These are phyloP conservation scores for Acholoe squamosa DNA, from an alignment of 2,888 invertebrate species.

Conservation along the genomic window DNA sequence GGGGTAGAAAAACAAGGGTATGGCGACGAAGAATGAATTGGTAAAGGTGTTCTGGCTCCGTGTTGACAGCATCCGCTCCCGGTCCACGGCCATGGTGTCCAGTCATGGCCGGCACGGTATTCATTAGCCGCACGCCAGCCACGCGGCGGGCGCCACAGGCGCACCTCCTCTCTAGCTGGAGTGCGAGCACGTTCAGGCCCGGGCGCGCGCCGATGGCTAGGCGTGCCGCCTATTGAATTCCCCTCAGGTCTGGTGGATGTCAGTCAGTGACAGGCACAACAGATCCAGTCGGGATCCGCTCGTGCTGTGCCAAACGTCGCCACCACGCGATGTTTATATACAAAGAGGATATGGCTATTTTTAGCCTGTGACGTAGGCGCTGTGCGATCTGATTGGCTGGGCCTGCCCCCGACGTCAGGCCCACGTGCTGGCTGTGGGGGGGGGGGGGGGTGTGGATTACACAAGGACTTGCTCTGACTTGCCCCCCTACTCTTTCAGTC, in stretches of 20 bases:
- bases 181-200: too few species aligned
- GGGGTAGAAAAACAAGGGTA: not conserved
- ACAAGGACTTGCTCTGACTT: too few species aligned
- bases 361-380: not conserved
- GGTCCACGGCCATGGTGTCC: conserved; percentile 12
- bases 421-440: not conserved
- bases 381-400: not conserved
- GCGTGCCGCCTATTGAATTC: too few species aligned
- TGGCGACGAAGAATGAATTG: conserved; percentile 9
- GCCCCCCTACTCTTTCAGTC: too few species aligned
- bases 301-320: not conserved
- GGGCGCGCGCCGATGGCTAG: too few species aligned
- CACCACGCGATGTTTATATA: not conserved
- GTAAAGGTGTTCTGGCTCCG: not conserved
- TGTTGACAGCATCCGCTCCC: conserved; percentile 17
- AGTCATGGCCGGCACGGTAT: not conserved
- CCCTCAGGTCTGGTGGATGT: conserved; percentile 8
- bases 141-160: too few species aligned
- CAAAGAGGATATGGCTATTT: not conserved
- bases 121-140: too few species aligned
- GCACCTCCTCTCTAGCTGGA: too few species aligned
- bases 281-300: not conserved
- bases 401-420: not conserved
- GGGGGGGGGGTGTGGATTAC: too few species aligned
- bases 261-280: not conserved